A percentile compares a stretch with the other conserved stretches of the same genome.
phyloP scores from a whole-genome alignment of 1,140 invertebrate genomes.

The Pachypeltis micranthus region DNA sequence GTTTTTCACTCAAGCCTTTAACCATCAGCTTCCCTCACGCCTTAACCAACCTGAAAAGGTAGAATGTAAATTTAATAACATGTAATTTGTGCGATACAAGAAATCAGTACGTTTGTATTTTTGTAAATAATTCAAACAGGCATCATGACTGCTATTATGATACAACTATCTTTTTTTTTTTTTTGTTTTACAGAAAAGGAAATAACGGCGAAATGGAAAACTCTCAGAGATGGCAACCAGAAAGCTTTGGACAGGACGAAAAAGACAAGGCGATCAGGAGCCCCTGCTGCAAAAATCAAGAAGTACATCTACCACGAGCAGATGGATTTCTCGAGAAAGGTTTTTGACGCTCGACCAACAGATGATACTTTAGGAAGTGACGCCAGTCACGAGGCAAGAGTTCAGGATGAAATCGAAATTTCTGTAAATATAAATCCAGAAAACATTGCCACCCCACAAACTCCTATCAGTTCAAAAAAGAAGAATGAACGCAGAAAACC shows the following conservation, averaged over 20 bases:
- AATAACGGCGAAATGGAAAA: constrained; percentile 13
- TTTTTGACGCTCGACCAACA: background rate
- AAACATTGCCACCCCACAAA: too few species aligned
- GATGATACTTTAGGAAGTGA: background rate
- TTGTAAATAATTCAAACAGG: background rate
- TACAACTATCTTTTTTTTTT: constrained; percentile 9
- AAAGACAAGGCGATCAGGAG: constrained; percentile 6
- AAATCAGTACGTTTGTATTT: background rate
- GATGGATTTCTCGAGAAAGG: constrained; percentile 28
- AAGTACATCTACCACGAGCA: constrained; percentile 22
- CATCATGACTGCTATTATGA: background rate
- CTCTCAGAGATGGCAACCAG: constrained; percentile 11
- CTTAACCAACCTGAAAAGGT: background rate
- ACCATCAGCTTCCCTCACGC: background rate
- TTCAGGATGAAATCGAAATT: too few species aligned
- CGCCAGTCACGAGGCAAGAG: too few species aligned
- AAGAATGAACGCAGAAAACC: too few species aligned
- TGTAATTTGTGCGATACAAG: background rate
- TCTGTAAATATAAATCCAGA: too few species aligned
- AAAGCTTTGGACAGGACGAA: constrained; percentile 10
- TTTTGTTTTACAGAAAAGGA: constrained; percentile 10
- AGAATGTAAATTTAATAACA: background rate
- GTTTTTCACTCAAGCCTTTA: too few species aligned
- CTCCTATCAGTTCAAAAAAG: too few species aligned
- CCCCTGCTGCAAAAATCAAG: background rate